phyloP scores from a whole-genome alignment of 2,888 invertebrate genomes.

The Acleris emargana region DNA sequence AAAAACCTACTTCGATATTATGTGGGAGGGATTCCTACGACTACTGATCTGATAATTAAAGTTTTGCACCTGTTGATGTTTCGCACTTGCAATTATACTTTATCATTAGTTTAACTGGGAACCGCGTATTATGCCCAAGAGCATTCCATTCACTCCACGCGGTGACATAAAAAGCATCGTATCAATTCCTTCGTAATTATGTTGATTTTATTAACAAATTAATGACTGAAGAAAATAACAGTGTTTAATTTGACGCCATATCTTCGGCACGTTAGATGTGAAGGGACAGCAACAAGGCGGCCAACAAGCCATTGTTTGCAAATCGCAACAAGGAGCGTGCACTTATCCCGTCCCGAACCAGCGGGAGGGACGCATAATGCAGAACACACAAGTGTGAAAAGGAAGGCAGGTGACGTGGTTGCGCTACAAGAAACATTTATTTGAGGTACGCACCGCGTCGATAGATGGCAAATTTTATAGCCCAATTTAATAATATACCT shows the following conservation, averaged over 20 bases:
- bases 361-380: constrained; percentile 52
- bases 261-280: constrained; percentile 68
- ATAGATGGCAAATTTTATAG: constrained; percentile 59
- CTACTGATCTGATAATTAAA: no score
- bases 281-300: constrained; percentile 68
- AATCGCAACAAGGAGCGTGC: constrained; percentile 69
- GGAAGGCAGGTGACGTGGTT: constrained; percentile 40
- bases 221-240: constrained; percentile 41
- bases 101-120: neutral
- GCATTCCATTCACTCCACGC: constrained; percentile 4
- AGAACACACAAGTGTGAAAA: constrained; percentile 44
- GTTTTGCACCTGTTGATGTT: no score
- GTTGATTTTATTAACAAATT: constrained; percentile 31
- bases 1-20: no score
- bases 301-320: constrained; percentile 82
- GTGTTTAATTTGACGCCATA: constrained; percentile 70
- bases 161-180: constrained; percentile 6
- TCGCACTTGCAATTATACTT: no score
- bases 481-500: constrained; percentile 57
- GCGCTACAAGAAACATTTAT: constrained; percentile 45
- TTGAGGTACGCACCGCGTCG: constrained; percentile 44
- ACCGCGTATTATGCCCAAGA: neutral
- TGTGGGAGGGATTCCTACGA: no score
- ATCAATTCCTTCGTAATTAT: constrained; percentile 29
- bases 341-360: constrained; percentile 55